Percentiles rank a stretch among this genome's conserved stretches.
Conservation (phyloP, 2,888 invertebrate species). For the Gryllus longicercus region DNA sequence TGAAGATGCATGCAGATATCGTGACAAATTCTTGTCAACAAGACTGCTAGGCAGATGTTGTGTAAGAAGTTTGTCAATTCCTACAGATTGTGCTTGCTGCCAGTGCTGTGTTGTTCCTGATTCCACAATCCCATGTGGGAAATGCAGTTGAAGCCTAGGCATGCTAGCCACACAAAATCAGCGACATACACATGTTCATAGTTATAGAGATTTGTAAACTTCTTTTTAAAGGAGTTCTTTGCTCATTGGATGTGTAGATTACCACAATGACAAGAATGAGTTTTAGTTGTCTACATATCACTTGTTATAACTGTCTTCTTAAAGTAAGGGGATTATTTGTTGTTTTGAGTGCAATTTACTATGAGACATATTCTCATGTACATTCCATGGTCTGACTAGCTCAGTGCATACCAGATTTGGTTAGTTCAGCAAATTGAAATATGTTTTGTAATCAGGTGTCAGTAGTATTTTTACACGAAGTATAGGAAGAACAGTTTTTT, state of each 20-base stretch:
- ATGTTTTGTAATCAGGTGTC: constrained; percentile 4
- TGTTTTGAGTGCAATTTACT: constrained; percentile 10
- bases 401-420: constrained; percentile 17
- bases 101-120: not conserved
- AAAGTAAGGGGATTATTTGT: constrained; percentile 17
- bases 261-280: constrained; percentile 17
- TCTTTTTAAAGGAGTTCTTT: constrained; percentile 5
- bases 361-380: constrained; percentile 8
- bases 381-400: constrained; percentile 17
- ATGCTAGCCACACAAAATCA: not conserved
- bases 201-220: constrained; percentile 20
- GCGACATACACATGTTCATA: not conserved
- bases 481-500: constrained; percentile 8
- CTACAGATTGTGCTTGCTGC: constrained; percentile 3
- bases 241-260: constrained; percentile 11
- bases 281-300: constrained; percentile 10
- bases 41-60: not conserved
- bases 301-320: constrained; percentile 5
- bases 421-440: constrained; percentile 10
- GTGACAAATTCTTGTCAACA: too few relatives aligned
- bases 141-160: not conserved
- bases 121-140: not conserved
- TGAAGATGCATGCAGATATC: too few relatives aligned
- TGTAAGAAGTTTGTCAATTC: not conserved
- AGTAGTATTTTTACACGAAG: constrained; percentile 11